Base-by-base conservation (phyloP, 2,113 vertebrate species). In the Gavialis gangeticus region DNA sequence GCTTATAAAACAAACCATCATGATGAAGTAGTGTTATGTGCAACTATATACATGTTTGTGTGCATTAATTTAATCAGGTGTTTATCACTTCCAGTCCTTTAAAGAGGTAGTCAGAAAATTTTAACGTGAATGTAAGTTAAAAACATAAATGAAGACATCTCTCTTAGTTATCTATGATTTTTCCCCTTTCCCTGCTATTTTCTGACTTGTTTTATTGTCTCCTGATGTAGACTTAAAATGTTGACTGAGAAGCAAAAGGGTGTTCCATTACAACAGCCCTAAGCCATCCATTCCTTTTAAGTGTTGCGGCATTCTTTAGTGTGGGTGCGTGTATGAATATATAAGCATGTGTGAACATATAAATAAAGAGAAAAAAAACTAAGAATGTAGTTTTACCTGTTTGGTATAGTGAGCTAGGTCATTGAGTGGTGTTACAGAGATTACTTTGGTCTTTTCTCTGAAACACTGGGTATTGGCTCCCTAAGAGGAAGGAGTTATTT, bases 341-440 rank as follows among this genome's bases (percentile, higher is more conserved):
- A 46, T 46, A 9, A 46, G 46, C 46, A 46, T 46, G 46, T 46
- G 46, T 46, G 46, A 81, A 89, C 58, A 54, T 0, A 0, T 1
- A n/a, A 57, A 46, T 46, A 46, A 46, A 46, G 46, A 46, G 46
- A 46, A 46, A 46, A 79, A 56, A 27, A 79, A 22, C 63, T 94
- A 84, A 85, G 93, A 95, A 94, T 95, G 92, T 71, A 56, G 92
- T 85, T 83, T 10, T 86, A 79, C 71, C 64, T 86, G 88, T 86
- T 96, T 34, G 27, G 6, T n/a, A 24, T 8, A 57, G 1, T 58
- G 46, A 17, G 24, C 80, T 62, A 75, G 80, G 89, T 85, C 66
- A 78, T 13, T 57, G 59, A 77, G 59, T 55, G 37, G 57, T 85
- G 94, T 64, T 12, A 12, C 34, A 21, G 12, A 54, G n/a, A 12